Base-by-base conservation (phyloP, 2,888 invertebrate genomes). In the Drosophila nr. medialis region DNA sequence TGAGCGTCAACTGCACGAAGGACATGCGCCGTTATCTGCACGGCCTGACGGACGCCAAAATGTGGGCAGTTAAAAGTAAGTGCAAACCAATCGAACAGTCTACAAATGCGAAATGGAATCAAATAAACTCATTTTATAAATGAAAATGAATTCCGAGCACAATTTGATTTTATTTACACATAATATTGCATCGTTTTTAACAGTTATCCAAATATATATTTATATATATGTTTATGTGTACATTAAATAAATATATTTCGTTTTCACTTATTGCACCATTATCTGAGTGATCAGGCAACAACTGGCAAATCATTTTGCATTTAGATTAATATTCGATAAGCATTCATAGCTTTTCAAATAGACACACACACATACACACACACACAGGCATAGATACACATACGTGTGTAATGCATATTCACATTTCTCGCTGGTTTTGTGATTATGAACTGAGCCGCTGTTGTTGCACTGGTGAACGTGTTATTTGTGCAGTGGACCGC, bases 31-130 rank as follows among this genome's bases (percentile, higher is more conserved):
- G 86, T 69, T 93, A 92, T 81, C 77, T 93, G 30, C 83, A 82
- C 36, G 93, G 93, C 61, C 85, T 93, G 54, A 85, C 75, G 54
- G 73, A 80, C 15, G 79, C 90, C 45, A 85, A 88, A 58, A 89
- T 92, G 80, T 93, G 93, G 93, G 93, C 93, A 0, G 83, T 93
- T 1, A 93, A 93, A 83, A 93, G 93, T 93, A 80, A 92, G 93
- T 92, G 56, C 40, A 65, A n/a, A 29, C 21, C 10, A 42, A 29
- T 29, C 5, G 21, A 21, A 32, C 21, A 30, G 10, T 54, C 4
- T 6, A 1, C 24, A 54, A 45, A 45, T 15, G 15, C 45, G 15
- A 45, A 45, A 1, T 21, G 7, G 21, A 3, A 1, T 6, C 6
- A 21, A 42, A 0, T 21, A 42, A n/a, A 40, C 3, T 42, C 21